Conservation (phyloP, 2,888 invertebrate genomes). For the Polylopha cassiicola region DNA sequence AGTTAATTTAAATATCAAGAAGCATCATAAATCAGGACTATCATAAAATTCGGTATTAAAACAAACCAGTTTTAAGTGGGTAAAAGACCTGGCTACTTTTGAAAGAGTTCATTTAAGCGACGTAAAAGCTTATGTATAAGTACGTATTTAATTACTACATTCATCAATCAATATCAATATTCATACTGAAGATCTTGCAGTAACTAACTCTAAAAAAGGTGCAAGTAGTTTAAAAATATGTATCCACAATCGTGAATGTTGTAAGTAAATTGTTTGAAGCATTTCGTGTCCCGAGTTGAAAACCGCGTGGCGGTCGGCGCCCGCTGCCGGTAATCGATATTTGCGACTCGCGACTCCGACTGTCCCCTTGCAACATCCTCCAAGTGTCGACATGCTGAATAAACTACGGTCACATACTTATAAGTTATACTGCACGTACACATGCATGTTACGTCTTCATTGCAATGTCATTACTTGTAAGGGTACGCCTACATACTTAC, state of each 20-base stretch:
- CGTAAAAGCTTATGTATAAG: too few species aligned
- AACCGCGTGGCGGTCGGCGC: constrained; percentile 22
- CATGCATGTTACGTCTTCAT: constrained; percentile 17
- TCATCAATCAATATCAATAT: too few species aligned
- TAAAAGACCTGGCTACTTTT: too few species aligned
- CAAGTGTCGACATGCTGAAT: constrained; percentile 9
- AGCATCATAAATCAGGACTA: too few species aligned
- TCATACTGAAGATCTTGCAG: too few species aligned
- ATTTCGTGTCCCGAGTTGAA: constrained; percentile 33
- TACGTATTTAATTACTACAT: too few species aligned
- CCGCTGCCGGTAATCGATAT: constrained; percentile 48
- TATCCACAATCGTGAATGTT: constrained; percentile 12
- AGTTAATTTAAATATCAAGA: too few species aligned
- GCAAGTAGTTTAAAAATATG: constrained; percentile 16
- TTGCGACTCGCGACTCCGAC: constrained; percentile 50
- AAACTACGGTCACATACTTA: constrained; percentile 9
- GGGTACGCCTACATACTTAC: constrained; percentile 16
- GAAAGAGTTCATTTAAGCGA: too few species aligned
- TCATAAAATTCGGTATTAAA: too few species aligned
- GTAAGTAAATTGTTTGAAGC: constrained; percentile 23
- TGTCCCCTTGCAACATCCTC: constrained; percentile 32
- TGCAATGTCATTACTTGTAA: constrained; percentile 12
- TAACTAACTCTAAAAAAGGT: constrained; percentile 10
- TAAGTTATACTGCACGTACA: constrained; percentile 5
- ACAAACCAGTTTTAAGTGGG: too few species aligned